Evolutionary conservation across 2,113 vertebrate genomes (phyloP).

Genomic region (Bombycilla garrulus): DNA sequence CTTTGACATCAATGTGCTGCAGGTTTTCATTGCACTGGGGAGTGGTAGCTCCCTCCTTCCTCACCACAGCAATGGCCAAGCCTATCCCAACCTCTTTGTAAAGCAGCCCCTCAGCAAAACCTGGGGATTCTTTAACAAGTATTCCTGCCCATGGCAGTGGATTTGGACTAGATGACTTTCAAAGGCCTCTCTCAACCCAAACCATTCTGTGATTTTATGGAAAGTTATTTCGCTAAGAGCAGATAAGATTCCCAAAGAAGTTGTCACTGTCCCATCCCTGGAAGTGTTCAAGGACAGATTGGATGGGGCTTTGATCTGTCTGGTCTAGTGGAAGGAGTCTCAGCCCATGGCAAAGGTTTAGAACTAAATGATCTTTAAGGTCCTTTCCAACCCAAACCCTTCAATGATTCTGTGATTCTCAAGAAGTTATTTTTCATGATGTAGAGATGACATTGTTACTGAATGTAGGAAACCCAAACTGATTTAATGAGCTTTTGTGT

Average conservation of each 20-base stretch:
- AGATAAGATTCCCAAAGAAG: neutral
- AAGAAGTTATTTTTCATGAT: neutral
- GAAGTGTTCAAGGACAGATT: neutral
- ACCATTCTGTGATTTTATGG: neutral
- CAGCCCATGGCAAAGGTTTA: neutral
- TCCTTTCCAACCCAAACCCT: neutral
- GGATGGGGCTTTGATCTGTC: neutral
- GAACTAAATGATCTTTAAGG: neutral
- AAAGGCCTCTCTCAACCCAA: neutral
- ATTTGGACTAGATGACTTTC: neutral
- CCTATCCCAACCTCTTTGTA: neutral
- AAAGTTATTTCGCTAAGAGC: neutral
- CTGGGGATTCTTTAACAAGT: neutral
- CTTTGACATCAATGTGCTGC: neutral
- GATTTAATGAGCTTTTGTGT: slow-evolving; percentile 13
- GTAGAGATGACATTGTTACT: neutral
- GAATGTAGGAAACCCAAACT: neutral
- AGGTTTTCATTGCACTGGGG: neutral
- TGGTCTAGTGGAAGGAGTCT: neutral
- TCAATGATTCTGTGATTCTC: neutral
- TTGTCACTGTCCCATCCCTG: neutral
- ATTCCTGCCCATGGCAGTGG: neutral
- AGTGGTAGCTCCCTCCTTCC: neutral
- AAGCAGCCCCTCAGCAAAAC: neutral
- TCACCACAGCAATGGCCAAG: neutral